These are phyloP conservation scores for Pampusana beccarii DNA, from an alignment of 2,113 vertebrate genomes.

Conservation along the genomic window DNA sequence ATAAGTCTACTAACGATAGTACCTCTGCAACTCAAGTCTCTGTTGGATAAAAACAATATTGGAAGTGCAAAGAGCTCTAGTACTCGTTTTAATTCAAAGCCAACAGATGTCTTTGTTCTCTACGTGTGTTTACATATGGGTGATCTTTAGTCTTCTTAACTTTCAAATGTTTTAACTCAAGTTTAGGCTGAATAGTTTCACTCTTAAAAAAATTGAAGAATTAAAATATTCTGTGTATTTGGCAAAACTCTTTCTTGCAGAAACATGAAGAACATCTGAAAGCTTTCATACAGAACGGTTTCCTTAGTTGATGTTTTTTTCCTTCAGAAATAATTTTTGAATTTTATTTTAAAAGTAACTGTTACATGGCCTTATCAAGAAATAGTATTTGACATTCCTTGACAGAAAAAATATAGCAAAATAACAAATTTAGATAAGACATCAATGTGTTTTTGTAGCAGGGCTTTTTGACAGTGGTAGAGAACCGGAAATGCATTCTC, in stretches of 20 bases:
- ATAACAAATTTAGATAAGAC: background rate
- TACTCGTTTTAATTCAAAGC: background rate
- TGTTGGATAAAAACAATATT: background rate
- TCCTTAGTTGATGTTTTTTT: background rate
- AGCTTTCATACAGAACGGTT: background rate
- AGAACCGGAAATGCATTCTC: background rate
- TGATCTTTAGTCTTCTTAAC: background rate
- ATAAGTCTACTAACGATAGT: background rate
- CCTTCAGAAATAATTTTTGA: background rate
- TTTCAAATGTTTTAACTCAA: background rate
- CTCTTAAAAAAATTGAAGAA: background rate
- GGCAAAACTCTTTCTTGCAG: background rate
- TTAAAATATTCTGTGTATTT: background rate
- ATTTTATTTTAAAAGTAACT: background rate
- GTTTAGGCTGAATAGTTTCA: background rate
- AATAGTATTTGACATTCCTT: background rate
- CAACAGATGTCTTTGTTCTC: background rate
- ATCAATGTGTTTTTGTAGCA: background rate
- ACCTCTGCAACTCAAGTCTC: background rate
- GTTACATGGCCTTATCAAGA: background rate
- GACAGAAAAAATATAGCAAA: background rate
- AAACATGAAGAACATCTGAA: background rate
- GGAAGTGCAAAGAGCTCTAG: background rate
- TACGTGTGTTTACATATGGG: background rate
- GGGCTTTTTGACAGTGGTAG: background rate